phyloP scores from a whole-genome alignment of 2,113 vertebrate species.

The Pandion haliaetus region DNA sequence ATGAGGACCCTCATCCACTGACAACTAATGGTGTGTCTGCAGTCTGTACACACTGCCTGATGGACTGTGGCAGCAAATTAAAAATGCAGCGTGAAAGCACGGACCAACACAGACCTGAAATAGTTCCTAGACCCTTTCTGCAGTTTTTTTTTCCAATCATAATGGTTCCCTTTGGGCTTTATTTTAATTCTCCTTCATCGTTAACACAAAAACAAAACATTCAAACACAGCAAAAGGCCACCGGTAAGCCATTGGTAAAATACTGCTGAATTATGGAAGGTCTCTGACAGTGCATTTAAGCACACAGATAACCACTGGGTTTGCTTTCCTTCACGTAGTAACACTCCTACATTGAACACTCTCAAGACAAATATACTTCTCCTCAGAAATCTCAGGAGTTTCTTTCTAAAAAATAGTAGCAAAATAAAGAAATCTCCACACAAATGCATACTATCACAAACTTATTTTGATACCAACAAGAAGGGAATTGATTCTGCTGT shows the following conservation, averaged over 20 bases:
- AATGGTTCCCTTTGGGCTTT: neutral
- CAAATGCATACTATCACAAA: neutral
- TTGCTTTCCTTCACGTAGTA: neutral
- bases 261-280: neutral
- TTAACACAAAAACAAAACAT: neutral
- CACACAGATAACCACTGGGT: neutral
- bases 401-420: neutral
- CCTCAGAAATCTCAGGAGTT: neutral
- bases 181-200: neutral
- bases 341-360: neutral
- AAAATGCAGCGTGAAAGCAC: constrained; percentile 75
- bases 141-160: neutral
- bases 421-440: neutral
- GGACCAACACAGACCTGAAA: constrained; percentile 63
- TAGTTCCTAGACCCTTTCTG: neutral
- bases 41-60: constrained; percentile 66
- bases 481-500: neutral
- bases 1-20: constrained; percentile 62
- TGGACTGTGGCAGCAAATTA: constrained; percentile 81
- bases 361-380: neutral
- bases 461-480: neutral
- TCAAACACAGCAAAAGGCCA: neutral
- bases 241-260: neutral
- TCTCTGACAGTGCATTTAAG: neutral
- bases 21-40: constrained; percentile 61